Evolutionary conservation across 2,888 invertebrate species (phyloP), one percentile per base, ranked within the genome.

Genomic region (Kuschelorhynchus macadamiae): DNA sequence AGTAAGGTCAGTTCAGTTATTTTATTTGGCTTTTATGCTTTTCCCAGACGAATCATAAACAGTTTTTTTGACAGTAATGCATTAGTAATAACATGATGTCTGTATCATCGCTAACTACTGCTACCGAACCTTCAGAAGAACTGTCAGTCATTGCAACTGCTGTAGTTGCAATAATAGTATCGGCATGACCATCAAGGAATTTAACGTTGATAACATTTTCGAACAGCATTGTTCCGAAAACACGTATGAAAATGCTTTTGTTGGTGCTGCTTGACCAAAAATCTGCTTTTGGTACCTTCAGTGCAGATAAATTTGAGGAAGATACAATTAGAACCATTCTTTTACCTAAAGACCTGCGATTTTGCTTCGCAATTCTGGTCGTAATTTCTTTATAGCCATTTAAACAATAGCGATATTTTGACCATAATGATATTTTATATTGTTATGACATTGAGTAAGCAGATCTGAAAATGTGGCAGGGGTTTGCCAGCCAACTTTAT

Each of bases 301-400:
- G 1, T 20, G 30, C 44, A 56, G 14, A 56, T 30, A 42, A 21
- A 55, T 55, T 33, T 20, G 55, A 55, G n/a, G 41, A 39, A 55
- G 55, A 39, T 41, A 41, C 55, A 55, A 39, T 41, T 14, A 41
- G 55, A 41, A 55, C 55, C 21, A 55, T 39, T 39, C 17, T 21
- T 55, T 55, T 39, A 16, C 17, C 41, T n/a, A 55, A 39, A n/a
- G 39, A 55, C 36, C 36, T 52, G 30, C 32, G 33, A 25, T 52
- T 32, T 39, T 64, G 49, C 33, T 30, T 33, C 17, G 11, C 17
- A 46, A 50, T 17, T 61, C 36, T 52, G 56, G 25, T 52, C 25
- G 30, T 12, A 17, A 14, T 20, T 52, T 32, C 32, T 32, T 9
- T 9, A n/a, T n/a, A n/a, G n/a, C n/a, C n/a, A n/a, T n/a, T n/a